Evolutionary conservation across 2,888 invertebrate genomes (phyloP), one percentile per base, ranked within the genome.

Genomic region (Sisyra terminalis): DNA sequence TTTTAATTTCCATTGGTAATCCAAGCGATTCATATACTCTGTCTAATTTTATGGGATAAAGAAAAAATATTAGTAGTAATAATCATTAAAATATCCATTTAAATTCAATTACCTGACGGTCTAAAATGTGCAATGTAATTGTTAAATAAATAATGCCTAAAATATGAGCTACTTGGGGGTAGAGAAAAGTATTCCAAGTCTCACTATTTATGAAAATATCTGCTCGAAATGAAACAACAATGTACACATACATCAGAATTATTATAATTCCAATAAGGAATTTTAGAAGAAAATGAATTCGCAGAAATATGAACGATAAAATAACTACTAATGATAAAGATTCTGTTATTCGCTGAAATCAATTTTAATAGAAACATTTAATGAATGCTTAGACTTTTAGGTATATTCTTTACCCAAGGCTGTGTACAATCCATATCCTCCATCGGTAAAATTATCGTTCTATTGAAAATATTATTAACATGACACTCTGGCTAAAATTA

Each of bases 201-300:
- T 75, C 70, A 48, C 77, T 77, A 10, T 63, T 56, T 60, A 76
- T 54, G 46, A 71, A 71, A n/a, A 64, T 52, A 11, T 66, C 61
- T 37, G 73, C 63, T 50, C 72, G 74, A 29, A 73, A 63, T 39
- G 69, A 66, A 61, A 78, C 73, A n/a, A 86, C 75, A 40, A 79
- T 69, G 57, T 71, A 73, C 0, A 77, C 63, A 56, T 86, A 88
- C 46, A 76, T 66, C 0, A 63, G 51, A 0, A 81, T 71, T 55
- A 83, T 75, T 1, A 68, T 55, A 1, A 73, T 58, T 14, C 81
- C 83, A 40, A 84, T 70, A 1, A 75, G 52, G 52, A 88, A 71
- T 66, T 93, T 93, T 40, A 90, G 65, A 49, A 83, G 67, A 53
- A 85, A 84, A 49, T 87, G 84, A 16, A 92, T 80, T 52, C 88